Conservation (phyloP, 1,140 invertebrate genomes). For the Leptinotarsa texana region DNA sequence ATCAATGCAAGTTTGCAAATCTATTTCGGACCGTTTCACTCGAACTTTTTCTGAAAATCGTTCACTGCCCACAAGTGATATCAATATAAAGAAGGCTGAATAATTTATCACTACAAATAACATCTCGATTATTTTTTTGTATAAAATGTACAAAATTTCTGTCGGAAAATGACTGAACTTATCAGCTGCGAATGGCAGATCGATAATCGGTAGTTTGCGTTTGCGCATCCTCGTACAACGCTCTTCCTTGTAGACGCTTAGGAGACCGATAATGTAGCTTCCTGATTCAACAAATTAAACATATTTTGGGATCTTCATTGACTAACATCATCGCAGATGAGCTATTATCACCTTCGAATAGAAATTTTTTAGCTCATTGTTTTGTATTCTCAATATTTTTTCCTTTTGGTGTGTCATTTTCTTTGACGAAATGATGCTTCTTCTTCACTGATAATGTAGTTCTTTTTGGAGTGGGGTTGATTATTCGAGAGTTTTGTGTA, state of each 20-base stretch:
- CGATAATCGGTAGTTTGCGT: constrained; percentile 1
- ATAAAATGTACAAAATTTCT: constrained; percentile 18
- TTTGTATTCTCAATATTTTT: too few relatives aligned
- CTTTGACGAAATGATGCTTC: too few relatives aligned
- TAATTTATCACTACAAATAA: constrained; percentile 9
- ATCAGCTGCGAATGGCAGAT: constrained; percentile 7
- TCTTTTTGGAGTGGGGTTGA: too few relatives aligned
- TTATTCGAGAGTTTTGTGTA: too few relatives aligned
- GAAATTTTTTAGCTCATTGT: too few relatives aligned
- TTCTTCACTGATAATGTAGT: too few relatives aligned
- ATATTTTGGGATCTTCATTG: too few relatives aligned
- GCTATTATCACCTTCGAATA: too few relatives aligned
- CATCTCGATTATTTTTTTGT: constrained; percentile 4
- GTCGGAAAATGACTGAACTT: constrained; percentile 20
- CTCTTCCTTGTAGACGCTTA: not conserved
- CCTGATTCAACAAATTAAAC: too few relatives aligned
- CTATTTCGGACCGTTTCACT: constrained; percentile 48
- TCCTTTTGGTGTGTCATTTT: too few relatives aligned
- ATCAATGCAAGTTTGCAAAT: constrained; percentile 57
- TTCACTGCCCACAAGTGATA: not conserved
- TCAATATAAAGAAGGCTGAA: not conserved
- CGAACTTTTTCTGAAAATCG: constrained; percentile 19
- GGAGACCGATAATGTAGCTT: not conserved
- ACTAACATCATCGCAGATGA: too few relatives aligned
- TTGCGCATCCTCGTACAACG: not conserved